Base-by-base conservation (phyloP, 2,113 vertebrate species). In the Carassius auratus region DNA sequence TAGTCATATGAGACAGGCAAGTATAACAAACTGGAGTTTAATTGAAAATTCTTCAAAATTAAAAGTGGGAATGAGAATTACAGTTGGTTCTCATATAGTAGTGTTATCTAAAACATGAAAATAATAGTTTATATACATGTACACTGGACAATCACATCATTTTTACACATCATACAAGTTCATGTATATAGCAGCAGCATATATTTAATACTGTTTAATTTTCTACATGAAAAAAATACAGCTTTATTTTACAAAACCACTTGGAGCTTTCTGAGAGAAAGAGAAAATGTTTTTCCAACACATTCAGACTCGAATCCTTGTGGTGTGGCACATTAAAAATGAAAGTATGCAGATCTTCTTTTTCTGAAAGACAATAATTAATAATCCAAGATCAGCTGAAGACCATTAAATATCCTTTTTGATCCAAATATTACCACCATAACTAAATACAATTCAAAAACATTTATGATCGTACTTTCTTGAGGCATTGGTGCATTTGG, bases 311-410 rank as follows among this genome's bases (percentile, higher is more conserved):
- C 86, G 86, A 88, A 90, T 79, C 69, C 83, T 74, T 76, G 87
- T 77, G 5, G 84, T 87, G 79, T 79, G 86, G 85, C 76, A 26
- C 75, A 87, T 95, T 94, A 98, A 93, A 97, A 95, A 91, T 95
- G 95, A 88, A 95, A 94, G 91, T 96, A 96, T 87, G 94, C 96
- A 64, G 95, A 90, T 92, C 96, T 98, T 90, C 97, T 96, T 93
- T 97, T 99, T 93, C 97, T 99, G 93, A 38, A 85, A 88, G 89
- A 36, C 88, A 76, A 33, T 21, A 45, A 19, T 64, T 45, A 3
- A 61, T 14, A 36, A 19, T 71, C 38, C n/a, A n/a, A 73, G 36
- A 73, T 45, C 36, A 73, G 17, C 9, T 36, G 8, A 19, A 71
- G 19, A 42, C 21, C 19, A 0, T 73, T 42, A 12, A 73, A 42